Conservation (phyloP, 1,140 invertebrate species). For the Euwallacea fornicatus region DNA sequence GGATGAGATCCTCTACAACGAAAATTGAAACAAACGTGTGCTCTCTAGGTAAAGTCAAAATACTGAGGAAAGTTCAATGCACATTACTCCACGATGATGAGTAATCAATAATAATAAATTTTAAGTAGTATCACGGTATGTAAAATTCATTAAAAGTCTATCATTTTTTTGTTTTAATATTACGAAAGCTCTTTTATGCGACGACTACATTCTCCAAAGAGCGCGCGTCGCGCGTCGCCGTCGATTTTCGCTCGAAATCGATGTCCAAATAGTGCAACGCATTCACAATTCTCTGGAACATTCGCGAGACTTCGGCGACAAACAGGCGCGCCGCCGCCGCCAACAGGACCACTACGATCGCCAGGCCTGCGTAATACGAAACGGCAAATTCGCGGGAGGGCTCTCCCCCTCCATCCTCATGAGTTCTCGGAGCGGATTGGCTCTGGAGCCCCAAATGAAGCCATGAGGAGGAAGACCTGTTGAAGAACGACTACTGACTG, state of each 20-base stretch:
- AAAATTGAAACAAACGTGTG: background rate
- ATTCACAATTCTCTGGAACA: background rate
- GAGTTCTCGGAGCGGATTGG: constrained; percentile 38
- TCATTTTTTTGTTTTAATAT: constrained; percentile 40
- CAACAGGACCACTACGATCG: constrained; percentile 36
- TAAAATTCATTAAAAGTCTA: constrained; percentile 41
- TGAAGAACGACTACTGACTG: background rate
- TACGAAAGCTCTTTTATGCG: constrained; percentile 40
- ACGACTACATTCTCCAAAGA: constrained; percentile 22
- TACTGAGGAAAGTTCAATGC: constrained; percentile 19
- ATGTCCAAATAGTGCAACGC: constrained; percentile 1
- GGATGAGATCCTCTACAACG: background rate
- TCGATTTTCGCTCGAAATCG: background rate
- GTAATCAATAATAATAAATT: constrained; percentile 11
- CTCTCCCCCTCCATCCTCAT: constrained; percentile 45
- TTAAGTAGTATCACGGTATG: constrained; percentile 43
- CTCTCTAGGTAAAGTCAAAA: constrained; percentile 2
- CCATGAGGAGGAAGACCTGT: constrained; percentile 51
- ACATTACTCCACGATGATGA: constrained; percentile 20
- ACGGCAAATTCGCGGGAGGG: constrained; percentile 20
- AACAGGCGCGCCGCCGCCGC: constrained; percentile 32
- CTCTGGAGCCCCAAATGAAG: constrained; percentile 45
- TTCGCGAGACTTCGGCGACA: constrained; percentile 25
- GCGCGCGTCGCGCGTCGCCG: constrained; percentile 1
- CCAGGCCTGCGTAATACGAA: constrained; percentile 25